Conservation (phyloP, 2,797 vertebrate species). For the Gymnocypris eckloni region DNA sequence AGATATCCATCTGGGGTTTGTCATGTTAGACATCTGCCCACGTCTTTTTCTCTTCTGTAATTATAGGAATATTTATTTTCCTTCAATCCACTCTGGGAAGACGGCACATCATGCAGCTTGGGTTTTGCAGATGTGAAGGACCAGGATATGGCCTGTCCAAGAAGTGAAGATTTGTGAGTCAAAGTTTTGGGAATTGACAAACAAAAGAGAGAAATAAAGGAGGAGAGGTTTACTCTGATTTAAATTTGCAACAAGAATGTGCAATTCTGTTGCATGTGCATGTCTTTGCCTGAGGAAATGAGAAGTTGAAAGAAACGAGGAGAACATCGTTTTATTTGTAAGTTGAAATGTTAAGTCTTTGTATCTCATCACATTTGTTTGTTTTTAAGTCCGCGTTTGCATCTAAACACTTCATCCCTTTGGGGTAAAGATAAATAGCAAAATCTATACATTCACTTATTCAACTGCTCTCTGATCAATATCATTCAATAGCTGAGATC, state of each 20-base stretch:
- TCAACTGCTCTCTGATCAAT: slow-evolving; percentile 54
- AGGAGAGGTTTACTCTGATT: slow-evolving; percentile 26
- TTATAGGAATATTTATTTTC: slow-evolving; percentile 85
- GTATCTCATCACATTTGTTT: slow-evolving; percentile 29
- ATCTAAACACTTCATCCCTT: slow-evolving; percentile 29
- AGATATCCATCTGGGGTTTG: slow-evolving; percentile 84
- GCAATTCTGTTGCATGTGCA: background rate
- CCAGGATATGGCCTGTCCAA: slow-evolving; percentile 39
- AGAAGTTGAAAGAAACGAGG: background rate
- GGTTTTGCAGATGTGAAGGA: slow-evolving; percentile 40
- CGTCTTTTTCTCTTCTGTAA: slow-evolving; percentile 81
- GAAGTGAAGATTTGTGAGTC: slow-evolving; percentile 37
- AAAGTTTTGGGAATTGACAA: slow-evolving; percentile 43
- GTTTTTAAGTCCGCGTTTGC: background rate
- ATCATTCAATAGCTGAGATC: slow-evolving; percentile 58
- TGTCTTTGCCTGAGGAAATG: background rate
- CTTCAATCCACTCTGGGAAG: slow-evolving; percentile 72
- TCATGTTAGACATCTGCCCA: slow-evolving; percentile 82
- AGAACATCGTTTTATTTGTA: background rate
- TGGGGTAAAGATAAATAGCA: slow-evolving; percentile 48
- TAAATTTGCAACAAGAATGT: background rate
- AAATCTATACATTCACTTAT: slow-evolving; percentile 53
- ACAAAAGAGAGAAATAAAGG: slow-evolving; percentile 38
- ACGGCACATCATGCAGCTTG: slow-evolving; percentile 55
- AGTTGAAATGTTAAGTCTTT: background rate